phyloP scores from a whole-genome alignment of 2,113 vertebrate genomes.

The Platycercus adscitus region DNA sequence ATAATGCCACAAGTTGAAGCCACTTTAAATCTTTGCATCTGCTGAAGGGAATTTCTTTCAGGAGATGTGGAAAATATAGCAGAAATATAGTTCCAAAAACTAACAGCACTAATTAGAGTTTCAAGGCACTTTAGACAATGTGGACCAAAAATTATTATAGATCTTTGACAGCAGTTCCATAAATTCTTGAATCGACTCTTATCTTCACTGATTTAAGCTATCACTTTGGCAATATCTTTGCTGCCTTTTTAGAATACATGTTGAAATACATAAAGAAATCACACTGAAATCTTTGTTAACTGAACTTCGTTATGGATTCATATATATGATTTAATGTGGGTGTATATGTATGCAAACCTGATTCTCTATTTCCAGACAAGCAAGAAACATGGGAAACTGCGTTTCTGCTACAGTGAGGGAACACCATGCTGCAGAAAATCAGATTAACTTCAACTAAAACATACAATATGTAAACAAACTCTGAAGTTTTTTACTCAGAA shows the following conservation, averaged over 20 bases:
- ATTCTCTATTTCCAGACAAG: not conserved
- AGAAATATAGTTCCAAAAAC: not conserved
- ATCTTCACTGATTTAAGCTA: not conserved
- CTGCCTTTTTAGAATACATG: not conserved
- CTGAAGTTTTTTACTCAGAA: not conserved
- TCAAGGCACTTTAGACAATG: not conserved
- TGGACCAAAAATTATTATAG: not conserved
- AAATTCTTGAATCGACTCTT: not conserved
- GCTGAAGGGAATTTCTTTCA: not conserved
- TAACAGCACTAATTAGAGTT: not conserved
- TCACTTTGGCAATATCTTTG: not conserved
- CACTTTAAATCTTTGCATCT: not conserved
- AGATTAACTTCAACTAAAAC: not conserved
- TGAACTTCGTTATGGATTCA: not conserved
- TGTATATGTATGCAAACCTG: rapidly evolving
- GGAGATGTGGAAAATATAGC: not conserved
- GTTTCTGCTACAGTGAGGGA: not conserved
- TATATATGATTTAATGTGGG: not conserved
- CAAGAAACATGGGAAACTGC: not conserved
- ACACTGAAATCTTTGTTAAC: not conserved
- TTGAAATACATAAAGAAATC: not conserved
- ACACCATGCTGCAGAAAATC: not conserved
- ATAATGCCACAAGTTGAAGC: not conserved
- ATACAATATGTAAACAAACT: not conserved
- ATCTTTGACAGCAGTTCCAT: not conserved